Conservation (phyloP, 2,113 vertebrate species). For the Elgaria multicarinata region DNA sequence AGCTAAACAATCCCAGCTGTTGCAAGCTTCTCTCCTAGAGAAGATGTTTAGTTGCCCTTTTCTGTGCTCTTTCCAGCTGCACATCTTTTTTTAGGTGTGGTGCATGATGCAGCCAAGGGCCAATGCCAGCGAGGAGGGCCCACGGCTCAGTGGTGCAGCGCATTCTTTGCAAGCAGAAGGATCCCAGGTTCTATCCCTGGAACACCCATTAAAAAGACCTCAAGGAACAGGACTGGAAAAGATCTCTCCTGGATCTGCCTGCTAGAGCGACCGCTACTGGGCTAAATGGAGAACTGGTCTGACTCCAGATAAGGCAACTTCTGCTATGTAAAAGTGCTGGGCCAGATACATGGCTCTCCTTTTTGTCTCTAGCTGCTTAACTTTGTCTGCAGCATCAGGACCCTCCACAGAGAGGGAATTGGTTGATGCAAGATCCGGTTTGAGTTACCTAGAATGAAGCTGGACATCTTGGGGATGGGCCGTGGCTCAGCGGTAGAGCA, state of each 20-base stretch:
- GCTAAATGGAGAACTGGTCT: slow-evolving; percentile 2
- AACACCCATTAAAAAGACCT: no score
- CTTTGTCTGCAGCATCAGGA: not conserved
- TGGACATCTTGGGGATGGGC: not conserved
- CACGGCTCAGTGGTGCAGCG: not conserved
- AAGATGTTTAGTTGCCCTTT: no score
- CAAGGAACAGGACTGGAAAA: no score
- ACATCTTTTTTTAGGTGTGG: no score
- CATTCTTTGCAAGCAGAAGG: not conserved
- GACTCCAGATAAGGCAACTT: rapidly evolving
- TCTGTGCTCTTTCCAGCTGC: no score
- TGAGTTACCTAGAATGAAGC: not conserved
- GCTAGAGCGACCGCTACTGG: not conserved
- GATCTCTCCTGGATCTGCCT: no score
- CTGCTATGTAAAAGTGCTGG: no score
- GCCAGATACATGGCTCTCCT: no score
- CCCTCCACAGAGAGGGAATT: not conserved
- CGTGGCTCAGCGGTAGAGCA: no score
- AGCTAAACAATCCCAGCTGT: no score
- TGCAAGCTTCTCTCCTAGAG: no score
- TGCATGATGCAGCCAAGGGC: no score
- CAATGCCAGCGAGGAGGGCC: slow-evolving; percentile 1
- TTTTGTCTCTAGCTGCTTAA: not conserved
- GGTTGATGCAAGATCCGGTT: not conserved
- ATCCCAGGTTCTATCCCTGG: not conserved